Percentiles rank a stretch among this genome's conserved stretches.
Evolutionary conservation across 2,113 vertebrate species (phyloP).

Genomic region (Oryzias celebensis): DNA sequence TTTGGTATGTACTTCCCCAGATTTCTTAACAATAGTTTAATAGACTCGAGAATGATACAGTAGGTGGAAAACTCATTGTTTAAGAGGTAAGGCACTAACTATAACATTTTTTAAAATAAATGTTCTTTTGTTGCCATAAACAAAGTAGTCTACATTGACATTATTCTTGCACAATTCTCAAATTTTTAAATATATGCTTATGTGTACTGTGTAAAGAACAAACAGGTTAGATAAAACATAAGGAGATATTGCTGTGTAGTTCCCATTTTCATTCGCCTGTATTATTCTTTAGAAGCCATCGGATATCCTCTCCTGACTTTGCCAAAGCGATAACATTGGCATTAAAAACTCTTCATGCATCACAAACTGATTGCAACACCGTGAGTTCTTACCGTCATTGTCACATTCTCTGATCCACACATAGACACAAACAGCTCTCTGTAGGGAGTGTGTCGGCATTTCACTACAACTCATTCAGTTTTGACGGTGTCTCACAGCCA

Average conservation of each 20-base stretch:
- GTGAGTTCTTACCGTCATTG: conserved; percentile 21
- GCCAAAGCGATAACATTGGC: conserved; percentile 38
- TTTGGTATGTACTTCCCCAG: too few species aligned
- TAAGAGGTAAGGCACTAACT: too few species aligned
- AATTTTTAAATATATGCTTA: too few species aligned
- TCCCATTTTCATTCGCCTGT: conserved; percentile 26
- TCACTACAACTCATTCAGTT: conserved; percentile 63
- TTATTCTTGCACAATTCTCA: too few species aligned
- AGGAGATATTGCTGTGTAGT: conserved; percentile 14
- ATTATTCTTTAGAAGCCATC: conserved; percentile 41
- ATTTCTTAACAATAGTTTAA: too few species aligned
- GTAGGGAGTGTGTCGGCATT: conserved; percentile 59
- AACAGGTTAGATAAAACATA: too few species aligned
- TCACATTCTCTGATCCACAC: conserved; percentile 16
- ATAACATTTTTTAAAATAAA: too few species aligned
- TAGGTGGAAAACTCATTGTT: too few species aligned
- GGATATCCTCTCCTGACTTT: conserved; percentile 33
- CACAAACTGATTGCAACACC: conserved; percentile 29
- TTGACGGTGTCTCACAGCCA: conserved; percentile 43
- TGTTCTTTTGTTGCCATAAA: too few species aligned
- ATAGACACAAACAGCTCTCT: conserved; percentile 24
- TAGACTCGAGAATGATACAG: too few species aligned
- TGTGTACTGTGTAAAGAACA: too few species aligned
- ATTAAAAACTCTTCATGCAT: conserved; percentile 50
- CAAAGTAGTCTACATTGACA: too few species aligned